A percentile compares a stretch with the other conserved stretches of the same genome.
These are phyloP conservation scores for Hipposideros larvatus DNA, from an alignment of 2,797 vertebrate species.

Conservation along the genomic window DNA sequence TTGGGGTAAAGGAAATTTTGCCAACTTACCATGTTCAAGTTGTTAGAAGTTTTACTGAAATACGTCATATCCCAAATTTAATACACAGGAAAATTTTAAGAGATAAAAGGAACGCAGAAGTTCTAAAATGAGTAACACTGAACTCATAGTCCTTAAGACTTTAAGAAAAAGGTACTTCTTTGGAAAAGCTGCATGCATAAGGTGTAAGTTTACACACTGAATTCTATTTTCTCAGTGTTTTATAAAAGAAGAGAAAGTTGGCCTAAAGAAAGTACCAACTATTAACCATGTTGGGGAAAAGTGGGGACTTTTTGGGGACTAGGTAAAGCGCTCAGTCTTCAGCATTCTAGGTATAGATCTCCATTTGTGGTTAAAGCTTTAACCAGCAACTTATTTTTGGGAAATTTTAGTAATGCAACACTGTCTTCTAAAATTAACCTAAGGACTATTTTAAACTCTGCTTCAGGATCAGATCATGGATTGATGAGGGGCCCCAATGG, in stretches of 20 bases:
- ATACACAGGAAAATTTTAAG: neutral
- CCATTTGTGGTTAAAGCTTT: slow-evolving; percentile 23
- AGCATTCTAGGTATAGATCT: slow-evolving; percentile 7
- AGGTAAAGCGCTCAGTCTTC: slow-evolving; percentile 7
- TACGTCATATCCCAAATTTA: slow-evolving; percentile 17
- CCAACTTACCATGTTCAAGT: neutral
- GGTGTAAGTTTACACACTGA: slow-evolving; percentile 52
- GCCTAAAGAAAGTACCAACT: slow-evolving; percentile 22
- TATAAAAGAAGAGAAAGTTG: slow-evolving; percentile 37
- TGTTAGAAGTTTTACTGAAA: slow-evolving; percentile 47
- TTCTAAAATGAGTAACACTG: slow-evolving; percentile 33
- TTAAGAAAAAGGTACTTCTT: slow-evolving; percentile 6
- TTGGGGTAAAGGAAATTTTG: slow-evolving; percentile 8
- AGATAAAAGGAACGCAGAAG: neutral
- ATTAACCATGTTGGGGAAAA: neutral
- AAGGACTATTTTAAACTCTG: neutral
- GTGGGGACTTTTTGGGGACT: neutral
- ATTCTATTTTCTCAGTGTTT: slow-evolving; percentile 34
- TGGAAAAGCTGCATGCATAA: slow-evolving; percentile 8
- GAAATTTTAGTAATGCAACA: slow-evolving; percentile 49
- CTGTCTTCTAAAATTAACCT: slow-evolving; percentile 44
- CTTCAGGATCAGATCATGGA: neutral
- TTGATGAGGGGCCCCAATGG: neutral
- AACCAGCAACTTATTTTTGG: slow-evolving; percentile 23
- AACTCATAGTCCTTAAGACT: neutral